Percentiles rank a stretch among this genome's conserved stretches.
Conservation (phyloP, 2,113 vertebrate genomes). For the Coreoperca whiteheadi region DNA sequence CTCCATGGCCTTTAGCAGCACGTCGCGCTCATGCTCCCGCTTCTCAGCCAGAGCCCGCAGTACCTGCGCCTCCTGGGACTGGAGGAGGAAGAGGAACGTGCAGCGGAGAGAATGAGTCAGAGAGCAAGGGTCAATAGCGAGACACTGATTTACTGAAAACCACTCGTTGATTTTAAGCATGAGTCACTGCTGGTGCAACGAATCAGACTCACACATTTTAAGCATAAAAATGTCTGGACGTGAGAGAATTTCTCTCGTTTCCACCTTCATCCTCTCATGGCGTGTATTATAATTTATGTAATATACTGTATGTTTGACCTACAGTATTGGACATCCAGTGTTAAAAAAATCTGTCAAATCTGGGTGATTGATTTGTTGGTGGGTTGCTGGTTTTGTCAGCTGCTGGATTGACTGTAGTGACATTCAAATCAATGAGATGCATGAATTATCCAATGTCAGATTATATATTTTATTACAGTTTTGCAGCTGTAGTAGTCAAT, state of each 20-base stretch:
- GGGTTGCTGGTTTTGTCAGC: conserved; percentile 35
- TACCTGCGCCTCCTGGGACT: conserved; percentile 96
- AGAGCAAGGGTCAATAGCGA: background rate
- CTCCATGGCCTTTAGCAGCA: conserved; percentile 97
- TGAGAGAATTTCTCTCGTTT: background rate
- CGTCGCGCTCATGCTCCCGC: conserved; percentile 93
- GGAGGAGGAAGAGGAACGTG: background rate
- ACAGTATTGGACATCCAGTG: conserved; percentile 21
- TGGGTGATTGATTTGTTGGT: conserved; percentile 55
- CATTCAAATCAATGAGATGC: conserved; percentile 45
- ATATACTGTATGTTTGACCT: background rate
- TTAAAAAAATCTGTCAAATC: conserved; percentile 19
- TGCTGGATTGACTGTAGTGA: conserved; percentile 46
- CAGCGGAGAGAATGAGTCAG: conserved; percentile 25
- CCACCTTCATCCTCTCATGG: background rate
- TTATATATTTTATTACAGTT: background rate
- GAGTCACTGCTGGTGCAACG: conserved; percentile 1
- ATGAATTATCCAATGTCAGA: conserved; percentile 36
- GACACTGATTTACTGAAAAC: background rate
- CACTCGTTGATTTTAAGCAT: background rate
- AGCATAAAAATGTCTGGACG: background rate
- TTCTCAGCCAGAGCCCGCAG: conserved; percentile 93
- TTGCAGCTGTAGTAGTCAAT: background rate
- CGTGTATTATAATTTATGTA: background rate
- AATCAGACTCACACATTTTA: background rate